phyloP scores from a whole-genome alignment of 2,888 invertebrate species.

The Arctia plantaginis region DNA sequence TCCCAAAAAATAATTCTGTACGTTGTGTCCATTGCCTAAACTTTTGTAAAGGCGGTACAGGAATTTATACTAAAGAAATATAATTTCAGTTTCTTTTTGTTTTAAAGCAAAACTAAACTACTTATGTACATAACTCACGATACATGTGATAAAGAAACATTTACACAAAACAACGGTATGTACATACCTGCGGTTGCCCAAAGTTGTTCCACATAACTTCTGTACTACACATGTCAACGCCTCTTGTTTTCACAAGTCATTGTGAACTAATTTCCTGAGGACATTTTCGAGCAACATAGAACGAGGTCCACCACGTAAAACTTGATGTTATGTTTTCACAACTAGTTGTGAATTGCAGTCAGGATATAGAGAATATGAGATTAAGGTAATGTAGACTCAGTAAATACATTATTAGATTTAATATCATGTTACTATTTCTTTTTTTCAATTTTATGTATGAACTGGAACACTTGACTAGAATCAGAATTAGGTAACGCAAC shows the following conservation, averaged over 20 bases:
- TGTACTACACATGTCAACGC: background rate
- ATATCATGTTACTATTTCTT: too few relatives aligned
- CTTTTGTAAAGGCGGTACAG: background rate
- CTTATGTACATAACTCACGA: background rate
- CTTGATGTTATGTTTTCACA: background rate
- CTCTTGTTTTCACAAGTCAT: constrained; percentile 1
- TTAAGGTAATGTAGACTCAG: background rate
- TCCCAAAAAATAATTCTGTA: too few relatives aligned
- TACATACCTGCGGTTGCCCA: background rate
- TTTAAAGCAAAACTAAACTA: background rate
- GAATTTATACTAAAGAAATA: background rate
- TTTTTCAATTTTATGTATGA: background rate
- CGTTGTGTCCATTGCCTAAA: too few relatives aligned
- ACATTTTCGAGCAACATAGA: background rate
- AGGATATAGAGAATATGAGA: background rate
- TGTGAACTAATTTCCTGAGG: background rate
- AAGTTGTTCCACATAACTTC: background rate
- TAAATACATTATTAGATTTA: too few relatives aligned
- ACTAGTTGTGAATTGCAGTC: background rate
- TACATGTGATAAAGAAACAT: background rate
- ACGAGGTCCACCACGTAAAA: background rate
- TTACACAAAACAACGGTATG: background rate
- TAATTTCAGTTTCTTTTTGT: background rate
- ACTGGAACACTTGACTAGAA: background rate
- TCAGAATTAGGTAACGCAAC: background rate